Conservation (phyloP, 2,797 vertebrate species). For the Rhinoraja longicauda region DNA sequence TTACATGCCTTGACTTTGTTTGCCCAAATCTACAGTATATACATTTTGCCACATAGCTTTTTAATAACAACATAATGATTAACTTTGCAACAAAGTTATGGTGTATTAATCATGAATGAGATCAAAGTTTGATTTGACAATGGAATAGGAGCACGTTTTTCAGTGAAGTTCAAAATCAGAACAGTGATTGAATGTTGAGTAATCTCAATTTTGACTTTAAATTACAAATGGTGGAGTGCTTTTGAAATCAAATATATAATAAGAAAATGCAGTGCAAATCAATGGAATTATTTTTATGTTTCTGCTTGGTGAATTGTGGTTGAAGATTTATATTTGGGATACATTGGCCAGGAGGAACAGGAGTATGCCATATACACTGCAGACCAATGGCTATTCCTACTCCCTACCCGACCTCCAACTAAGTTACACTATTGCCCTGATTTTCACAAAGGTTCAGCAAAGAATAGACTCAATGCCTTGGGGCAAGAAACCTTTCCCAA, state of each 20-base stretch:
- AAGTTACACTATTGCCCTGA: too few relatives aligned
- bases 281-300: background rate
- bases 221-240: background rate
- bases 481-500: too few relatives aligned
- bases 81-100: background rate
- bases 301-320: too few relatives aligned
- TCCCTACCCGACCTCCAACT: too few relatives aligned
- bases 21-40: background rate
- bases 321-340: too few relatives aligned
- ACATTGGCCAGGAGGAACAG: too few relatives aligned
- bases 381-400: too few relatives aligned
- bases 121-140: background rate
- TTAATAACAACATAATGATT: background rate
- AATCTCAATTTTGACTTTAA: background rate
- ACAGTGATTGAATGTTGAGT: background rate
- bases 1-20: background rate
- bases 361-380: too few relatives aligned
- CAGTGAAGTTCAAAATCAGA: background rate
- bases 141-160: background rate
- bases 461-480: too few relatives aligned
- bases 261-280: background rate
- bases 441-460: too few relatives aligned
- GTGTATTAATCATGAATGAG: background rate
- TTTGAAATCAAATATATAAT: background rate
- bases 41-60: background rate